Conservation (phyloP, 1,140 invertebrate genomes). For the Papilio xuthus region DNA sequence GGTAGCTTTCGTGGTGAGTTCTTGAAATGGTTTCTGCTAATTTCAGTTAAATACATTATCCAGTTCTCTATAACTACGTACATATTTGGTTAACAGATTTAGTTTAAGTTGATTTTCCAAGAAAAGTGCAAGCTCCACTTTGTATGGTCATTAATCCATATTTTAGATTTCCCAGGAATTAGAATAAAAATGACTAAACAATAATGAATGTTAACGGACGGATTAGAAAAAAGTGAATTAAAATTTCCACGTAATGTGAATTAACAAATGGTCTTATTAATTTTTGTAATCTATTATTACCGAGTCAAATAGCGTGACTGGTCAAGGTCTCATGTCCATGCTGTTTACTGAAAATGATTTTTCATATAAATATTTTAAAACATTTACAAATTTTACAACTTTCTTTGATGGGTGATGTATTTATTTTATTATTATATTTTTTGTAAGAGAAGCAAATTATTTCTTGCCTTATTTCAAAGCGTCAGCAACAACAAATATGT, state of each 20-base stretch:
- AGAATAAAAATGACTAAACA: neutral
- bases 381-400: neutral
- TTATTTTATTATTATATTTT: no score
- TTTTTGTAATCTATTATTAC: neutral
- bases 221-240: neutral
- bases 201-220: neutral
- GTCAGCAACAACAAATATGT: no score
- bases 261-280: conserved; percentile 8
- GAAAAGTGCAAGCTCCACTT: no score
- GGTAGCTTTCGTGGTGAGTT: conserved; percentile 70
- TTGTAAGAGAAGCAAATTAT: no score
- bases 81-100: neutral
- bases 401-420: neutral
- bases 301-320: neutral
- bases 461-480: no score
- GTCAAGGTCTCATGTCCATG: neutral
- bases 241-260: neutral
- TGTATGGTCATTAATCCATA: neutral
- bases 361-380: conserved; percentile 13
- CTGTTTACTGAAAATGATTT: neutral
- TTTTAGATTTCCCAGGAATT: neutral
- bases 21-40: conserved; percentile 10
- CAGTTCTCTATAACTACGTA: no score
- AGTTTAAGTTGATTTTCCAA: neutral
- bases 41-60: no score